These are phyloP conservation scores for Asobara japonica DNA, from an alignment of 1,140 invertebrate genomes.

Conservation along the genomic window DNA sequence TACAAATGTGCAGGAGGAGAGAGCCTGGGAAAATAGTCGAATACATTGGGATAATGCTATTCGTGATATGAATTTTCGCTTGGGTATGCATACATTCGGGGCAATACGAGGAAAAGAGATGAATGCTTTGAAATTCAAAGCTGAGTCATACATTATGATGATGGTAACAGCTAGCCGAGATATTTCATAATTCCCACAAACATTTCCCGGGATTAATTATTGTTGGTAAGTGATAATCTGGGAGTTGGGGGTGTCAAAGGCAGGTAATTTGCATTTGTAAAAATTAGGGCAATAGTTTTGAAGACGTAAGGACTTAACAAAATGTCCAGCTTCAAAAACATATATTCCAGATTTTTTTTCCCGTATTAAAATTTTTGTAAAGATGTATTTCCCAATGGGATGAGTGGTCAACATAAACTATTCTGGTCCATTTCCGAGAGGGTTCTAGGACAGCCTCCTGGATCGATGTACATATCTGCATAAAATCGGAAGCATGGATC, in stretches of 20 bases:
- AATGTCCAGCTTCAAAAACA: no score
- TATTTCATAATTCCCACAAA: neutral
- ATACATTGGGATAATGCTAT: slow-evolving; percentile 23
- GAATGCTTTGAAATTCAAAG: slow-evolving; percentile 17
- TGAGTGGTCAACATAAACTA: no score
- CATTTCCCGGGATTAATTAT: neutral
- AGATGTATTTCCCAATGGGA: no score
- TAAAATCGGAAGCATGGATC: no score
- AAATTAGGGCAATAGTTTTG: neutral
- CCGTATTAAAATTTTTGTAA: no score
- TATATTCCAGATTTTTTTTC: no score
- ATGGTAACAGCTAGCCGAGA: neutral
- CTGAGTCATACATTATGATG: slow-evolving; percentile 24
- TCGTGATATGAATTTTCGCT: slow-evolving; percentile 20
- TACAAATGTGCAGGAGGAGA: neutral
- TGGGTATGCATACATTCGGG: neutral
- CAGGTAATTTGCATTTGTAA: neutral
- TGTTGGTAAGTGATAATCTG: neutral
- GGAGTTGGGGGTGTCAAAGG: neutral
- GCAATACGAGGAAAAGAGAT: neutral
- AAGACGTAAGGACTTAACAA: neutral
- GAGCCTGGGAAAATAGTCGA: neutral
- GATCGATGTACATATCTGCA: no score
- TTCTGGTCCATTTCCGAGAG: no score
- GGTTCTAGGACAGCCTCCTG: no score